These are phyloP conservation scores for Pseudococcus longispinus DNA, from an alignment of 2,888 invertebrate genomes.

Conservation along the genomic window DNA sequence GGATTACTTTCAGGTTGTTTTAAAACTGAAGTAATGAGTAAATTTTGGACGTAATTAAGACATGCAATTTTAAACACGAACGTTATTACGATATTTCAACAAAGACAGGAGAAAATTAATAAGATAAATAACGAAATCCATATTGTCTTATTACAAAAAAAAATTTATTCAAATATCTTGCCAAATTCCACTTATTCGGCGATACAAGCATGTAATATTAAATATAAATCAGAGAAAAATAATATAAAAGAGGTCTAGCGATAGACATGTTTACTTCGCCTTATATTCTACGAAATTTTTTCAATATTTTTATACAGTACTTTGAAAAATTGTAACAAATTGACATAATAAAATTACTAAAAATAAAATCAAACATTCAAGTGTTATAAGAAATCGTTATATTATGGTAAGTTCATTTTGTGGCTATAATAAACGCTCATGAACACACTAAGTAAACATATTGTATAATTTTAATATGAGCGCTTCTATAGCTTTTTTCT, in stretches of 20 bases:
- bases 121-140: constrained; percentile 6
- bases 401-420: constrained; percentile 34
- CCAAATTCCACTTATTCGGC: constrained; percentile 21
- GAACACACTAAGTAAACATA: constrained; percentile 35
- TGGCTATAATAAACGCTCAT: constrained; percentile 32
- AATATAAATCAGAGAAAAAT: constrained; percentile 37
- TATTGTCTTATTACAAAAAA: constrained; percentile 31
- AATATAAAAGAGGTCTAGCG: constrained; percentile 35
- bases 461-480: constrained; percentile 29
- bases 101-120: background rate
- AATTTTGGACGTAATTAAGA: background rate
- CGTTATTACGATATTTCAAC: background rate
- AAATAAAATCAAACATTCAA: constrained; percentile 42
- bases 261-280: constrained; percentile 34
- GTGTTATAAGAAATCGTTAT: constrained; percentile 20
- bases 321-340: constrained; percentile 38
- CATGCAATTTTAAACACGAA: constrained; percentile 9
- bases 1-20: background rate
- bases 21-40: background rate
- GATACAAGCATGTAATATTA: constrained; percentile 30
- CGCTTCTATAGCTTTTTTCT: constrained; percentile 8
- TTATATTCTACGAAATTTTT: constrained; percentile 1
- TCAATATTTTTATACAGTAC: constrained; percentile 16
- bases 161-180: constrained; percentile 28
- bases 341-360: constrained; percentile 42